Base-by-base conservation (phyloP, 1,140 invertebrate species). In the Caenorhabditis brenneri region DNA sequence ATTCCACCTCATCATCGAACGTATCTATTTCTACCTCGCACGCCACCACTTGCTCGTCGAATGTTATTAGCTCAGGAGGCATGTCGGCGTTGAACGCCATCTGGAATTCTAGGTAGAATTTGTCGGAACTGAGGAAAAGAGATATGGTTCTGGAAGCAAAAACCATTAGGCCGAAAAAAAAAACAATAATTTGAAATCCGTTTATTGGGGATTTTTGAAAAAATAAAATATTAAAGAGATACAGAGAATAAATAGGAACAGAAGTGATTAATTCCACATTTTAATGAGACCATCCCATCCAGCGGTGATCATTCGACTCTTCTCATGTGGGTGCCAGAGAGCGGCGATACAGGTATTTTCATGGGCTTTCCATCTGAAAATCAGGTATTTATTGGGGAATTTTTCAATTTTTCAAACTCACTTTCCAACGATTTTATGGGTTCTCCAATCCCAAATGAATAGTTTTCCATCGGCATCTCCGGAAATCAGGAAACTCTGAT, bases 381-480 rank as follows among this genome's bases (percentile, higher is more conserved):
- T 9, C 16, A n/a, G 6, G 4, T 19, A 15, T n/a, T 27, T 80
- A 24, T 33, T n/a, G 79, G 46, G 36, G 12, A 49, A 53, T 33
- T 22, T 29, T 48, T 19, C 36, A 10, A 46, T 33, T 16, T 33
- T n/a, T 19, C 15, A 22, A 24, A 15, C 81, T 95, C 96, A 99
- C 90, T 97, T 98, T 90, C 95, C 96, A 91, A 96, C 97, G 60
- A 99, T 93, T 92, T 97, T 87, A 80, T 91, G 89, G 6, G 89
- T 90, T 49, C 99, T 98, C 97, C 97, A 99, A 91, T 99, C 97
- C 97, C 98, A 99, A 46, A 99, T 94, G 91, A 96, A 99, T 87
- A 97, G 94, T 92, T 98, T 99, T 1, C 98, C 98, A 92, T 99
- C 97, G 5, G 97, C 97, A 92, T 99, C 98, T n/a, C 98, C 98